These are phyloP conservation scores for Drosophila prostipennis DNA, from an alignment of 2,888 invertebrate species.

Conservation along the genomic window DNA sequence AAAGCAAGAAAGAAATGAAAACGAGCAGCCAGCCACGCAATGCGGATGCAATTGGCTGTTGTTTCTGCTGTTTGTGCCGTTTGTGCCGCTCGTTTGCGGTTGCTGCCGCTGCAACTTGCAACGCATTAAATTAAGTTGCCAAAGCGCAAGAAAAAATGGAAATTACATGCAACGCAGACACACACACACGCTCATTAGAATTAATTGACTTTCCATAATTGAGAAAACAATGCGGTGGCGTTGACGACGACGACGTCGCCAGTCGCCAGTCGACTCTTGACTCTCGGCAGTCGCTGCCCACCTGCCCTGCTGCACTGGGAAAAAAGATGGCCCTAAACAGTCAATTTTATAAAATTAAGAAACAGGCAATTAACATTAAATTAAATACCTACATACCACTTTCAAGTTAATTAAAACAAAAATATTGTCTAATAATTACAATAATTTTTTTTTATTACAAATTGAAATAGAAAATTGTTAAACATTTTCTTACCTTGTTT, in stretches of 20 bases:
- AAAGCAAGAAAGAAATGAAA: conserved; percentile 21
- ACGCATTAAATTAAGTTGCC: conserved; percentile 81
- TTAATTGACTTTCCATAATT: conserved; percentile 82
- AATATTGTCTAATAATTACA: no score
- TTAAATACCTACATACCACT: no score
- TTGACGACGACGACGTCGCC: conserved; percentile 54
- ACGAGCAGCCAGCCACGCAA: conserved; percentile 62
- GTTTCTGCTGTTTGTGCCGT: conserved; percentile 23
- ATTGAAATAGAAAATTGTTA: no score
- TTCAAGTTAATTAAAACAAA: no score
- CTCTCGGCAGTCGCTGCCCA: conserved; percentile 15
- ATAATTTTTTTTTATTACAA: no score
- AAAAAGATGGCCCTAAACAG: no score
- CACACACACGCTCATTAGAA: conserved; percentile 72
- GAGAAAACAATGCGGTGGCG: conserved; percentile 79
- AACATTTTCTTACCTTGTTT: no score
- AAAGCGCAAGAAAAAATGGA: conserved; percentile 79
- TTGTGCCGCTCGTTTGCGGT: conserved; percentile 50
- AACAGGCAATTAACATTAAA: no score
- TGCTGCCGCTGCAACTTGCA: conserved; percentile 60
- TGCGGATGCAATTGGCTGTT: conserved; percentile 71
- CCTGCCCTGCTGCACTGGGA: conserved; percentile 21
- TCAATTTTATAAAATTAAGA: no score
- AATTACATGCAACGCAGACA: conserved; percentile 72
- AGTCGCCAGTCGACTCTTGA: conserved; percentile 16